Evolutionary conservation across 1,140 invertebrate genomes (phyloP), one percentile per base, ranked within the genome.

Genomic region (Hycleus cichorii): DNA sequence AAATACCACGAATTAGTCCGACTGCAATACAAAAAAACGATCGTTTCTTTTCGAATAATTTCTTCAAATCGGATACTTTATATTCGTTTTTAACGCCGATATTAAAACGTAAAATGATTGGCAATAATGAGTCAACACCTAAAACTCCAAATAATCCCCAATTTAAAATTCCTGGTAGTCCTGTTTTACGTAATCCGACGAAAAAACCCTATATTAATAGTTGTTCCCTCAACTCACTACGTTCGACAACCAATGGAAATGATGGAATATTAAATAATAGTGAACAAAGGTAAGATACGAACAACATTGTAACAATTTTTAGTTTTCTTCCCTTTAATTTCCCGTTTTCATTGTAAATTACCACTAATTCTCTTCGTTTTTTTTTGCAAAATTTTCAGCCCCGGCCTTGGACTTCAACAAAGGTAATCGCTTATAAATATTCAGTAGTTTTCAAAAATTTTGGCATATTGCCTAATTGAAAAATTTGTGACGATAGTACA

Each of bases 41-140:
- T 42, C 58, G 11, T 49, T 59, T 8, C 6, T 58, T 61, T 7
- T 39, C 47, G 10, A 52, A 43, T 25, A 54, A 48, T 39, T 64
- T 60, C 53, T 68, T 54, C 57, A 62, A 60, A 50, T 65, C 72
- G n/a, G 64, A 71, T 45, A 65, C 63, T 26, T 52, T 74, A 4
- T 63, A 66, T 26, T 68, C 70, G 0, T 72, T 71, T 57, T 57
- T 71, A 9, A 74, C 72, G 7, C 72, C 72, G 12, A 56, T 65
- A 40, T 53, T 64, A 7, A 63, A 62, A 40, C 54, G 70, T n/a
- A 70, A 69, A 54, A 50, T 53, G 42, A 51, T 68, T 10, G 44
- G 46, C 7, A 62, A 32, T 18, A 18, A 18, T 18, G 18, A 18
- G 4, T 65, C 67, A 42, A 63, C 67, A 3, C 62, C 67, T 2